Evolutionary conservation across 2,113 vertebrate species (phyloP).

Genomic region (Lepus europaeus): DNA sequence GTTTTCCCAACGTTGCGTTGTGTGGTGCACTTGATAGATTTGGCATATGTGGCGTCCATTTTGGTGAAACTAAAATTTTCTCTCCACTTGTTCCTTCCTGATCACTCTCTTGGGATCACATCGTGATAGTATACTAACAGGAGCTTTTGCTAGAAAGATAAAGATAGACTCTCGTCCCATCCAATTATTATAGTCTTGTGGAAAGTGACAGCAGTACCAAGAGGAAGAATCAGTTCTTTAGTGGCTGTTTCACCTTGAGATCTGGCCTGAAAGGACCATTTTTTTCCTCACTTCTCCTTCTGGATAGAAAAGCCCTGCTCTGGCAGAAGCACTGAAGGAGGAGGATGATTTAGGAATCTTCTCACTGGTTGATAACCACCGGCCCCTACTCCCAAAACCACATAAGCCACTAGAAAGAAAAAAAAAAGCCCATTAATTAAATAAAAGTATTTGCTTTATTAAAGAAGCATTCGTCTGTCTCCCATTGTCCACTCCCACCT

Average conservation of each 20-base stretch:
- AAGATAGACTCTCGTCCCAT: not conserved
- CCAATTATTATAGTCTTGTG: not conserved
- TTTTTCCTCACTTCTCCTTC: not conserved
- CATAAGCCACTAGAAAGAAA: not conserved
- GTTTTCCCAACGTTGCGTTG: not conserved
- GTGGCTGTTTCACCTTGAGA: not conserved
- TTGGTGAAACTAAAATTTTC: not conserved
- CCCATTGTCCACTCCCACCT: not conserved
- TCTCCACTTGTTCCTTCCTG: not conserved
- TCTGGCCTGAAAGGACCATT: not conserved
- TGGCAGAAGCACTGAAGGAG: not conserved
- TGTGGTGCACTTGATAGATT: not conserved
- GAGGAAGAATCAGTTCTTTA: slow-evolving; percentile 4
- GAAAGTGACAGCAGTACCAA: not conserved
- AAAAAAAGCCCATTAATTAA: not conserved
- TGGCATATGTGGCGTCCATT: not conserved
- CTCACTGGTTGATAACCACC: rapidly evolving
- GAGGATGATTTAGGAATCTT: not conserved
- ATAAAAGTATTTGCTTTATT: slow-evolving; percentile 2
- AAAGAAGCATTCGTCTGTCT: not conserved
- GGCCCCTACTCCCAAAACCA: not conserved
- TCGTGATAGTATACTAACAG: not conserved
- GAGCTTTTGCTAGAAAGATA: not conserved
- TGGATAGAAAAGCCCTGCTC: not conserved
- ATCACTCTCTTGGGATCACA: not conserved